Conservation (phyloP, 2,888 invertebrate species). For the Caenorhabditis panamensis region DNA sequence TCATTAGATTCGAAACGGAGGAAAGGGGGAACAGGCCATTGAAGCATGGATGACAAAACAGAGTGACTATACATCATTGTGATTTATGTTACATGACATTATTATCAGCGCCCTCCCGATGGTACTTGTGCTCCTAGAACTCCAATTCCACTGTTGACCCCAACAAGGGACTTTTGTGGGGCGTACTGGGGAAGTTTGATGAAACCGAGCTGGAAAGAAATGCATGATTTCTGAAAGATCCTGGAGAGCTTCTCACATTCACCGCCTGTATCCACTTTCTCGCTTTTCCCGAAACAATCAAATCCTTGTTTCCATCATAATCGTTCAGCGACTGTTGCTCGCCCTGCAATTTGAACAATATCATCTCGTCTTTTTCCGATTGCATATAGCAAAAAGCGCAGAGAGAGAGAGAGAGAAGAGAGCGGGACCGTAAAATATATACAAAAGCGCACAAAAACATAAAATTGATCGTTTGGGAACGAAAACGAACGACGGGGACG, state of each 20-base stretch:
- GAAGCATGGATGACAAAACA: no score
- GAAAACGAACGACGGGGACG: constrained; percentile 1
- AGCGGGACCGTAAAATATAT: constrained; percentile 27
- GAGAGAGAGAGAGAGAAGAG: constrained; percentile 18
- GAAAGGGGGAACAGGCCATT: not conserved
- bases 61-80: no score
- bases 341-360: constrained; percentile 55
- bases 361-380: not conserved
- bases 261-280: constrained; percentile 64
- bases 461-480: constrained; percentile 48
- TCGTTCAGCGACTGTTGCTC: constrained; percentile 71
- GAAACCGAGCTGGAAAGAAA: constrained; percentile 64
- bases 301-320: constrained; percentile 73
- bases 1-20: constrained; percentile 10
- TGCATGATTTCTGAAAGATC: no score
- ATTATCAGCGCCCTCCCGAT: not conserved
- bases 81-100: no score
- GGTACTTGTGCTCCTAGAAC: constrained; percentile 52
- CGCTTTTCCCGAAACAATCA: constrained; percentile 71
- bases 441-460: constrained; percentile 28
- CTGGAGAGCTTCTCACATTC: constrained; percentile 14
- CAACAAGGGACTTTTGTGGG: constrained; percentile 60
- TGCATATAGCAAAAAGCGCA: not conserved
- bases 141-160: constrained; percentile 67
- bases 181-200: constrained; percentile 61